Conservation (phyloP, 92 coral and sea anemone genomes). For the Isaurus tuberculatus region DNA sequence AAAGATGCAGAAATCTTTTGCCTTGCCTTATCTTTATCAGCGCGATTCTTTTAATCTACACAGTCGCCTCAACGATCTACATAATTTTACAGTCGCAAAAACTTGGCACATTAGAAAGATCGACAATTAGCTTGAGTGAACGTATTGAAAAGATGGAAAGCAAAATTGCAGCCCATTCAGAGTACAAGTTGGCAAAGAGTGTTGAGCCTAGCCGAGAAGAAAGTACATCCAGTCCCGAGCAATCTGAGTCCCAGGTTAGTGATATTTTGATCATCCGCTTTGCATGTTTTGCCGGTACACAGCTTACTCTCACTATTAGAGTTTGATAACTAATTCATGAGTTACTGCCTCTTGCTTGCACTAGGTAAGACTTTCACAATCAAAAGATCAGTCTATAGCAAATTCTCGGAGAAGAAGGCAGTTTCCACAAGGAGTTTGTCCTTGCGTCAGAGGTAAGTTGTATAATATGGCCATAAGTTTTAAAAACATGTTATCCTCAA, state of each 20-base stretch:
- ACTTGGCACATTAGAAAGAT: conserved; percentile 71
- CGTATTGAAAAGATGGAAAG: conserved; percentile 68
- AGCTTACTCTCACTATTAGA: neutral
- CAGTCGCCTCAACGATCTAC: conserved; percentile 31
- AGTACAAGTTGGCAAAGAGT: conserved; percentile 19
- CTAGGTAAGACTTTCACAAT: conserved; percentile 1
- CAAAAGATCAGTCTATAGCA: neutral
- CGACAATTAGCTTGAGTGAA: conserved; percentile 52
- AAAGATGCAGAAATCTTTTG: conserved; percentile 15
- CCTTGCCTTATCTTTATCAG: conserved; percentile 36
- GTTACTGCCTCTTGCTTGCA: neutral
- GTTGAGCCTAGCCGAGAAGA: neutral
- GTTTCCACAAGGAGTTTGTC: conserved; percentile 43
- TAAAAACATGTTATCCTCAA: neutral
- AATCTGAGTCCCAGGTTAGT: conserved; percentile 13
- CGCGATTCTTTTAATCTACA: conserved; percentile 22
- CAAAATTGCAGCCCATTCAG: conserved; percentile 63
- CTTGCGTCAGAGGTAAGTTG: conserved; percentile 24
- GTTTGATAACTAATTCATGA: neutral
- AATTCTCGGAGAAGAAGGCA: conserved; percentile 23
- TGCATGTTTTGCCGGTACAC: neutral
- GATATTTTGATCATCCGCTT: neutral
- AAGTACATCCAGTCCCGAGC: neutral
- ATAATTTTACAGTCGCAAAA: conserved; percentile 67
- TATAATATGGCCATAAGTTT: neutral